Evolutionary conservation across 2,888 invertebrate genomes (phyloP).

Genomic region (Thereva unica): DNA sequence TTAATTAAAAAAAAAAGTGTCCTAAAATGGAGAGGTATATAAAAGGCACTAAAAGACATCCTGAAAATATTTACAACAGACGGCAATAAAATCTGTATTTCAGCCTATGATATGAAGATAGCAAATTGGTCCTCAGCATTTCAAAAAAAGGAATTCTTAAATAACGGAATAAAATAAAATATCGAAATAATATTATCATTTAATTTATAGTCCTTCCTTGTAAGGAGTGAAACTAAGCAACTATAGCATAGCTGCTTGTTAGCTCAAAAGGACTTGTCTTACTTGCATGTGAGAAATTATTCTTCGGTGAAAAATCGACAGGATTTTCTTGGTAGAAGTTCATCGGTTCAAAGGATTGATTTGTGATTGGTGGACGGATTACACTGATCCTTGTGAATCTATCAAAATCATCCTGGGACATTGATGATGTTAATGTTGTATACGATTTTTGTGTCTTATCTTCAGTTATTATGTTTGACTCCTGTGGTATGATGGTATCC

Average conservation of each 20-base stretch:
- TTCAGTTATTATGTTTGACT: conserved; percentile 18
- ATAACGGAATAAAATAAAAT: conserved; percentile 8
- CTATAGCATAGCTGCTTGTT: conserved; percentile 55
- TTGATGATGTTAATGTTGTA: conserved; percentile 48
- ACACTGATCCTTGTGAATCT: conserved; percentile 53
- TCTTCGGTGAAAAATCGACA: conserved; percentile 57
- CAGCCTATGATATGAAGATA: no score
- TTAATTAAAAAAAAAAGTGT: no score
- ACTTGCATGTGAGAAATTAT: conserved; percentile 56
- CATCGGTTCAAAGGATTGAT: conserved; percentile 42
- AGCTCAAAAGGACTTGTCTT: conserved; percentile 57
- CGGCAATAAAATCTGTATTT: no score
- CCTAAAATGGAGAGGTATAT: no score
- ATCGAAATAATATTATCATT: neutral
- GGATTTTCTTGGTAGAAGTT: conserved; percentile 53
- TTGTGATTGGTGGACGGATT: conserved; percentile 50
- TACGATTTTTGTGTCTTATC: conserved; percentile 46
- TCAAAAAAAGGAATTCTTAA: neutral
- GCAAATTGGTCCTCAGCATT: no score
- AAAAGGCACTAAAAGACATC: no score
- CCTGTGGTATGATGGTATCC: neutral
- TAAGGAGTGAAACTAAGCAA: conserved; percentile 47
- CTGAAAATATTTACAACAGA: no score
- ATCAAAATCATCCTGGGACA: conserved; percentile 51
- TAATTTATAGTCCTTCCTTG: neutral